phyloP scores from a whole-genome alignment of 2,797 vertebrate species.

The Gymnoscopelus microlampas region DNA sequence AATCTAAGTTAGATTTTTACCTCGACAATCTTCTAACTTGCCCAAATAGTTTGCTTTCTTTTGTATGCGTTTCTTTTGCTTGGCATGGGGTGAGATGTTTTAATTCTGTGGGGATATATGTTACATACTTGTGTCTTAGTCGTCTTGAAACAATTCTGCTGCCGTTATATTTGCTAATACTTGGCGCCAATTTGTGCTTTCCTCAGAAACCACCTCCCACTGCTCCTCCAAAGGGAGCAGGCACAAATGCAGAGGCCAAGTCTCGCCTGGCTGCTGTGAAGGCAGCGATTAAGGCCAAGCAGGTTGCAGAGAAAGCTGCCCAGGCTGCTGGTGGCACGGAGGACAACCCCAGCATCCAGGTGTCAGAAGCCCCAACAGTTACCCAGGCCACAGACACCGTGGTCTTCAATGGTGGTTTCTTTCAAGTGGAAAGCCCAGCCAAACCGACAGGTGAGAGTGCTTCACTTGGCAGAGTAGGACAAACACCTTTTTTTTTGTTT shows the following conservation, averaged over 20 bases:
- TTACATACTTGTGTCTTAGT: no score
- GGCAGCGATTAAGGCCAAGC: conserved; percentile 87
- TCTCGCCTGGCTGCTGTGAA: conserved; percentile 88
- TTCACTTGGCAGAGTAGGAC: not conserved
- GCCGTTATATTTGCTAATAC: no score
- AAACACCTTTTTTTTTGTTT: no score
- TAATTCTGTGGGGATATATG: no score
- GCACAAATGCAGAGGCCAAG: conserved; percentile 79
- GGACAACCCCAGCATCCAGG: conserved; percentile 6
- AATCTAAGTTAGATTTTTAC: no score
- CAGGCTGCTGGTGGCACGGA: conserved; percentile 14
- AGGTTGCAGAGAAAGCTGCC: conserved; percentile 45
- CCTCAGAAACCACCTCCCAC: conserved; percentile 67
- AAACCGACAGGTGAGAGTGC: conserved; percentile 80
- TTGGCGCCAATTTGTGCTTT: not conserved
- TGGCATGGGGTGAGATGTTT: no score
- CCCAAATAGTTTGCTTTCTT: no score
- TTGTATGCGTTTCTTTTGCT: no score
- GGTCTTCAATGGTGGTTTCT: conserved; percentile 90
- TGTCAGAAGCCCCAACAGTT: conserved; percentile 57
- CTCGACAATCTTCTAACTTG: no score
- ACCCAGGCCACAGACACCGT: conserved; percentile 63
- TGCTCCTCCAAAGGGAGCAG: conserved; percentile 58
- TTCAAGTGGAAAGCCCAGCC: conserved; percentile 89
- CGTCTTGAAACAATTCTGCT: no score